Conservation (phyloP, 2,113 vertebrate species). For the Puntigrus tetrazona region DNA sequence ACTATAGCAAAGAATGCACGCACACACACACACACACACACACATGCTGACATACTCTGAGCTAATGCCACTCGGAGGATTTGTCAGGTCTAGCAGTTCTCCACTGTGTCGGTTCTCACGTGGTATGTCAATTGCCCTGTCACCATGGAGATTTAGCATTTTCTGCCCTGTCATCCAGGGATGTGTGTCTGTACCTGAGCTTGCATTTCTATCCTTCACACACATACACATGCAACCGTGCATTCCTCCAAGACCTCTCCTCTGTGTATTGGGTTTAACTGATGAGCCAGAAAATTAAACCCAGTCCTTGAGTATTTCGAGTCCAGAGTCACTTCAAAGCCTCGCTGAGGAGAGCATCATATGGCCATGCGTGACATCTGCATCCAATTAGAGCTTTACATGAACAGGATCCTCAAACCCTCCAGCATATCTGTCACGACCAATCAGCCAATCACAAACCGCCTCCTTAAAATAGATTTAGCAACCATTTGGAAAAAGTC, state of each 20-base stretch:
- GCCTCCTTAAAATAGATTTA: constrained; percentile 11
- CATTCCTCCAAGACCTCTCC: neutral
- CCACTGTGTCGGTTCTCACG: constrained; percentile 55
- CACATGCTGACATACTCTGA: constrained; percentile 29
- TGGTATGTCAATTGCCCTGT: constrained; percentile 67
- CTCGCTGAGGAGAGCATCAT: constrained; percentile 22
- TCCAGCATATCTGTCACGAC: neutral
- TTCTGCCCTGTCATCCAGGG: constrained; percentile 39
- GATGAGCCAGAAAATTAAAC: constrained; percentile 48
- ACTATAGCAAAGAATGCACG: neutral
- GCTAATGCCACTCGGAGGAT: constrained; percentile 45
- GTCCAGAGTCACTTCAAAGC: constrained; percentile 26
- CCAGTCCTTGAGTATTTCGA: constrained; percentile 23
- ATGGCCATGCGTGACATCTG: constrained; percentile 28
- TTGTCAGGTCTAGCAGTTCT: constrained; percentile 65
- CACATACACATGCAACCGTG: constrained; percentile 22
- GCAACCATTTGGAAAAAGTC: constrained; percentile 1
- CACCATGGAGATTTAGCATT: constrained; percentile 68
- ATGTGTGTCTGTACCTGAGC: constrained; percentile 60
- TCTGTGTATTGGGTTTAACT: constrained; percentile 14
- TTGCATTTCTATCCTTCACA: neutral
- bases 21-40: neutral
- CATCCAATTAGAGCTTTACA: constrained; percentile 38
- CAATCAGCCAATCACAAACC: constrained; percentile 38
- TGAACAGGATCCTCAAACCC: constrained; percentile 31